Evolutionary conservation across 1,140 invertebrate species (phyloP), one percentile per base, ranked within the genome.

Genomic region (Tachypleus tridentatus): DNA sequence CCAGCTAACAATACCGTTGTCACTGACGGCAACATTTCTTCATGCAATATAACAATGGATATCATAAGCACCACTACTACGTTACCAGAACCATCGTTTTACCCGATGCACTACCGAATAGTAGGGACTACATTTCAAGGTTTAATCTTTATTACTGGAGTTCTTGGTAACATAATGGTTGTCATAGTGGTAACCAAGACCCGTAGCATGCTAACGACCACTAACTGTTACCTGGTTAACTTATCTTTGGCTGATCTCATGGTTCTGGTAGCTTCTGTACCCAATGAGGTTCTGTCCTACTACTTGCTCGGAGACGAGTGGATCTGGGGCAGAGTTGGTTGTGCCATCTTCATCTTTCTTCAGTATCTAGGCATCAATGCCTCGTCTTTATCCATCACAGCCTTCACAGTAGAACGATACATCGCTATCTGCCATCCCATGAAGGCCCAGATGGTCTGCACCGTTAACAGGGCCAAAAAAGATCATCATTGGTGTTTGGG

Each of bases 301-400:
- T 83, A 84, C 62, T 70, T 82, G 9, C 73, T 82, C 11, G 77
- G 78, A 4, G 79, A 80, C 68, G 77, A 82, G 58, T 85, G 82
- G 78, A 76, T 84, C 10, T 83, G 82, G 76, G 85, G 85, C 1
- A 73, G 77, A 9, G 71, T 79, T 4, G 81, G 82, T 48, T 86
- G 85, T 72, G 77, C 80, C 0, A 63, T 84, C 5, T 78, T 85
- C 62, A 78, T 85, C n/a, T 87, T 85, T 71, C 74, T 81, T 4
- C 84, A 85, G 70, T 83, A 85, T 73, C 74, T 86, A 7, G 86
- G 85, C 4, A 85, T 87, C 64, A 87, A 88, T 73, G 83, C 81
- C 29, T 85, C 83, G 0, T 82, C 83, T 1, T 73, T 86, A 49
- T 83, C 81, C 50, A 81, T 86, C 52, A 82, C 85, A n/a, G 84